These are phyloP conservation scores for Pseudorhombus dupliciocellatus DNA, from an alignment of 2,113 vertebrate species.

Conservation along the genomic window DNA sequence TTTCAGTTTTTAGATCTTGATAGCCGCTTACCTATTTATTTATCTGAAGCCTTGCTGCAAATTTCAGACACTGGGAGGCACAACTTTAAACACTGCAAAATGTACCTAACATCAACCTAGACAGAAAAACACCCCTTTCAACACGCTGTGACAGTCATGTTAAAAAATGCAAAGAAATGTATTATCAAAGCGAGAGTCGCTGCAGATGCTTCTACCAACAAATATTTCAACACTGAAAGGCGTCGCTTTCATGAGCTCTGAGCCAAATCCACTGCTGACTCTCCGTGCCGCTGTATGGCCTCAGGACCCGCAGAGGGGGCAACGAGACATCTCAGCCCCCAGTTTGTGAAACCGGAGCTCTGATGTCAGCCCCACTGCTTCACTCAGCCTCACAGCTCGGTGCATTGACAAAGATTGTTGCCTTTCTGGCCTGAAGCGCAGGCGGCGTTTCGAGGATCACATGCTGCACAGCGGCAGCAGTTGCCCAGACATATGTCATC, in stretches of 20 bases:
- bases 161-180: slow-evolving; percentile 35
- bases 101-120: slow-evolving; percentile 15
- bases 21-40: neutral
- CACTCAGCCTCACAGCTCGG: slow-evolving; percentile 32
- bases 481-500: slow-evolving; percentile 48
- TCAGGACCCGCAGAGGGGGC: slow-evolving; percentile 34
- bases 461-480: slow-evolving; percentile 36
- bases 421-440: slow-evolving; percentile 47
- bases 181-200: neutral
- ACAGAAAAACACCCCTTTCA: slow-evolving; percentile 6
- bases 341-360: slow-evolving; percentile 14
- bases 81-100: slow-evolving; percentile 1
- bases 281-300: slow-evolving; percentile 2
- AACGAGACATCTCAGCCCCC: slow-evolving; percentile 19
- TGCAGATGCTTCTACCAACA: slow-evolving; percentile 27
- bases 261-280: slow-evolving; percentile 4
- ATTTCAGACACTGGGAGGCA: neutral
- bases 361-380: slow-evolving; percentile 40
- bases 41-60: neutral
- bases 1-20: neutral
- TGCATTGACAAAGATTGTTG: slow-evolving; percentile 50
- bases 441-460: slow-evolving; percentile 47
- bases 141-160: slow-evolving; percentile 11
- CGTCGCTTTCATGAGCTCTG: neutral
- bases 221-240: slow-evolving; percentile 18